Percentiles rank a stretch among this genome's conserved stretches.
These are phyloP conservation scores for Pangasianodon gigas DNA, from an alignment of 2,113 vertebrate genomes.

Conservation along the genomic window DNA sequence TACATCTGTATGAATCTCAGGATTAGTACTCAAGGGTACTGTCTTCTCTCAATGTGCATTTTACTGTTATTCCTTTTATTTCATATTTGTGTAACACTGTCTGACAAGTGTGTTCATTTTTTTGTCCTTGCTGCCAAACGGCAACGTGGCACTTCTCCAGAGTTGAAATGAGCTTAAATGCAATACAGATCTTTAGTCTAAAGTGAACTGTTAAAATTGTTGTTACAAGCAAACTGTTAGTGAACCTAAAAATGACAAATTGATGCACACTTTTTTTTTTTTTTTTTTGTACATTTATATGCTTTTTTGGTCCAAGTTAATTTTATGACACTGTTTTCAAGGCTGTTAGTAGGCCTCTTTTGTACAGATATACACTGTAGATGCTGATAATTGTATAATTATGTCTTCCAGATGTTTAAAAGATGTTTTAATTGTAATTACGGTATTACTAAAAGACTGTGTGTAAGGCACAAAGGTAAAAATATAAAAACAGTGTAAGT, in stretches of 20 bases:
- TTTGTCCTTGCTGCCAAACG: background rate
- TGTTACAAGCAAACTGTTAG: background rate
- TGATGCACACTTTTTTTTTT: background rate
- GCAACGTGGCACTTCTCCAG: constrained; percentile 7
- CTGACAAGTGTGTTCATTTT: background rate
- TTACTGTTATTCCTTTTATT: background rate
- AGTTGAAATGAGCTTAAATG: background rate
- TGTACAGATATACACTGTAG: constrained; percentile 76
- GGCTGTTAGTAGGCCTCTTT: constrained; percentile 47
- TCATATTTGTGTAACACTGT: background rate
- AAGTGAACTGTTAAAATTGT: background rate
- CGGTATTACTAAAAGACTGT: constrained; percentile 73
- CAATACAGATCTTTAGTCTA: background rate
- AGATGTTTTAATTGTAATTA: constrained; percentile 82
- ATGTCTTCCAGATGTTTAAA: constrained; percentile 68
- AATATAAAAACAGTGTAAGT: constrained; percentile 18
- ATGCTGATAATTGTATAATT: constrained; percentile 76
- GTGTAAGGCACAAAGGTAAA: constrained; percentile 57
- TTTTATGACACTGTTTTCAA: constrained; percentile 66
- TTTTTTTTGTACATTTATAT: constrained; percentile 8
- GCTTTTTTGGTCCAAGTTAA: constrained; percentile 53
- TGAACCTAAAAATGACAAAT: background rate
- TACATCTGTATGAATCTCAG: constrained; percentile 37
- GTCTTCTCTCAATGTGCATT: constrained; percentile 18
- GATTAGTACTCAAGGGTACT: background rate